A percentile compares a stretch with the other conserved stretches of the same genome.
phyloP scores from a whole-genome alignment of 2,888 invertebrate species.

The Tipula unca region DNA sequence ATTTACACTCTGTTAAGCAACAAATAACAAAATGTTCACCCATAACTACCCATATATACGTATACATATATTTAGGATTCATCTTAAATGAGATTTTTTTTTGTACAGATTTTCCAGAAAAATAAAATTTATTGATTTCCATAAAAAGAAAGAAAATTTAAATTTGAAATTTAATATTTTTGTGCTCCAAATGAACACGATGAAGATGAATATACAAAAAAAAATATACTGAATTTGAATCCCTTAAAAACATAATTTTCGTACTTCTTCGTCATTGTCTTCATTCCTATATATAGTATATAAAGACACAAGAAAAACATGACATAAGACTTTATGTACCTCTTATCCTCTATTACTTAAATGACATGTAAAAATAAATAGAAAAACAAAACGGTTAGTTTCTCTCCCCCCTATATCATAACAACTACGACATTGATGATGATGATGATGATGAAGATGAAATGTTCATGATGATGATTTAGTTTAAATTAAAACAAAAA shows the following conservation, averaged over 20 bases:
- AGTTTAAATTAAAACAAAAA: not conserved
- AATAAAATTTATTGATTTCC: not conserved
- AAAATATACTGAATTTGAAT: not conserved
- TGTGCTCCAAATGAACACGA: not conserved
- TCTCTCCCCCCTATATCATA: not conserved
- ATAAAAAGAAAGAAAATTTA: not conserved
- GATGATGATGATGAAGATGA: not conserved
- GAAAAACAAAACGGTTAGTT: not conserved
- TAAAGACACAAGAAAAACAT: not conserved
- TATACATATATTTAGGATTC: not conserved
- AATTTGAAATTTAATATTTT: slow-evolving; percentile 2
- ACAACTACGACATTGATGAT: not conserved
- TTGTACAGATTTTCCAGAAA: not conserved
- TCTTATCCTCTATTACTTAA: not conserved
- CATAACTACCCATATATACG: not conserved
- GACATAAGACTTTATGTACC: not conserved
- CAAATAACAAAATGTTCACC: not conserved
- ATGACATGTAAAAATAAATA: not conserved
- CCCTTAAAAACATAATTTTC: not conserved
- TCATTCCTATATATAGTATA: too few relatives aligned
- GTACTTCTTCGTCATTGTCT: not conserved
- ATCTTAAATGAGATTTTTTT: not conserved
- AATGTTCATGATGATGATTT: not conserved
- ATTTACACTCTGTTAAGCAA: not conserved
- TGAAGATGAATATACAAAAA: not conserved